Base-by-base conservation (phyloP, 2,888 invertebrate genomes). In the Platypus cylindrus region DNA sequence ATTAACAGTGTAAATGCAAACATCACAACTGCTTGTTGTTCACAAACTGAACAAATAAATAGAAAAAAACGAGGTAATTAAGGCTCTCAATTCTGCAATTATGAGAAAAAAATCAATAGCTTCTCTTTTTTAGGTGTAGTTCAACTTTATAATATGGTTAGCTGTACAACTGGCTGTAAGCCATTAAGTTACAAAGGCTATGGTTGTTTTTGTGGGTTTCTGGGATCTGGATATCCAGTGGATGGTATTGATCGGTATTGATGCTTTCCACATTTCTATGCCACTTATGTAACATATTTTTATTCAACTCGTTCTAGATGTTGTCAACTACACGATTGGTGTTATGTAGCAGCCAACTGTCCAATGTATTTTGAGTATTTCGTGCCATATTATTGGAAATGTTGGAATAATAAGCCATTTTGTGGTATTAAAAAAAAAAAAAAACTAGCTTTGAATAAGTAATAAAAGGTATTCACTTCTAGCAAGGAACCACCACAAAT, bases 191-290 rank as follows among this genome's bases (percentile, higher is more conserved):
- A 80, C 57, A 86, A 86, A 56, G 86, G 87, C 7, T 89, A 90
- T 51, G 89, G 89, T 2, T 90, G 89, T 58, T 90, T 82, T 58
- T 90, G 89, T 53, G 89, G 90, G 3, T 84, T 87, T 55, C 67
- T 85, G 2, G 89, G 89, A 1, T 74, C 79, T 0, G 87, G 87
- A 5, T 64, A 71, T 41, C 72, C 82, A 2, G 75, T 80, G 17
- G 86, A 89, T 59, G 80, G 78, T 14, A 85, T 89, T 42, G 87
- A 84, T 58, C 75, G 71, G 82, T 82, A 58, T 38, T 32, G 3
- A 9, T 13, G 2, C 14, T 8, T 35, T 17, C 12, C n/a, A 17
- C 11, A 23, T 23, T 8, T 26, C 20, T 14, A 18, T 9, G 17
- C 11, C n/a, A 28, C 9, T 30, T 1, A 17, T 17, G 11, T 24